Evolutionary conservation across 2,113 vertebrate genomes (phyloP), one percentile per base, ranked within the genome.

Genomic region (Hyla sarda): DNA sequence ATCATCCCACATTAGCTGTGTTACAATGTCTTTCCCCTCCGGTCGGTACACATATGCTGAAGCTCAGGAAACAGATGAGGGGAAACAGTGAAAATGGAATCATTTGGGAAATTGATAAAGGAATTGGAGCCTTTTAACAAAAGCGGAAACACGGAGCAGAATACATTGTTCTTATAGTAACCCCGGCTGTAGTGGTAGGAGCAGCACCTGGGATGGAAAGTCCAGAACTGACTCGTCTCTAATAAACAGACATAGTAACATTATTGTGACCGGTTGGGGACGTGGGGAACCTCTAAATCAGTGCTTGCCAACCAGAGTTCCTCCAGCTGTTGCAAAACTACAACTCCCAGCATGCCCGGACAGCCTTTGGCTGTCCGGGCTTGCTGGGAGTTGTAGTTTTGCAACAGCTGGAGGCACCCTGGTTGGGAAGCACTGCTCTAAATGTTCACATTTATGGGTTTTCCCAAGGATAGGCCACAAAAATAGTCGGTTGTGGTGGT

Each of bases 11-110:
- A 65, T 84, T 23, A 14, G 25, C 74, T 2, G 23, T 34, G 19
- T 41, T 37, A 28, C 41, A 34, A 10, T 12, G 48, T 47, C 82
- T 52, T 73, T 28, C 13, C 72, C 77, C 37, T 81, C 19, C 25
- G 19, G 17, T 74, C 32, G 3, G 37, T 32, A 48, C 48, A 73
- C 76, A 72, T 37, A 54, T 30, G 58, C 28, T 32, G 37, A 28
- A 47, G 34, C 65, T 37, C 50, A 88, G 84, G 84, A 88, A 86
- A 69, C 73, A 86, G 62, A 85, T 69, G 76, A 86, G 21, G 79
- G 74, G 52, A 86, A 77, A 79, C 21, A 45, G 79, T 86, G 50
- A 83, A 83, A 88, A 73, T n/a, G 4, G 71, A 54, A 78, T 48
- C 34, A 45, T 41, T 83, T 76, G 48, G 73, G 60, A 83, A 87